A percentile compares a stretch with the other conserved stretches of the same genome.
phyloP scores from a whole-genome alignment of 92 coral and sea anemone genomes.

The Umimayanthus kanabou region DNA sequence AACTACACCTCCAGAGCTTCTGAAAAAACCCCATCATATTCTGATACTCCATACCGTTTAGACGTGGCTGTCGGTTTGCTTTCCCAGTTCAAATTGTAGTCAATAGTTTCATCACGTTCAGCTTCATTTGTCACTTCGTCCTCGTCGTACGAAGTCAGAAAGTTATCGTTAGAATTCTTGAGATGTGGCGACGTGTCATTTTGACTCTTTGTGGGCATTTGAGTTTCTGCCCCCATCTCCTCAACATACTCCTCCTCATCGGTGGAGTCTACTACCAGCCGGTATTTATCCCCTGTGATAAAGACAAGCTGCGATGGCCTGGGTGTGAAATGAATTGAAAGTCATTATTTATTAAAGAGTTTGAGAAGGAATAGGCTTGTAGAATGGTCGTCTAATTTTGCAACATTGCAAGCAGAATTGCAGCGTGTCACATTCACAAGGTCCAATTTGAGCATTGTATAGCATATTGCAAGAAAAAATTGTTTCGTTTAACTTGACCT shows the following conservation, averaged over 20 bases:
- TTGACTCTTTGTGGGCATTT: not conserved
- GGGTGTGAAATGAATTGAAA: not conserved
- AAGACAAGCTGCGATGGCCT: slow-evolving; percentile 70
- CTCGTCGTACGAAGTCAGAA: slow-evolving; percentile 64
- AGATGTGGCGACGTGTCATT: not conserved
- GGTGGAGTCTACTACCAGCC: slow-evolving; percentile 66
- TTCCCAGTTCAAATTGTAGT: slow-evolving; percentile 72
- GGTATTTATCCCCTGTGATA: slow-evolving; percentile 64
- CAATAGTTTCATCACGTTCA: slow-evolving; percentile 94
- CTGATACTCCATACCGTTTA: not conserved
- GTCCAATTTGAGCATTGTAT: too few relatives aligned
- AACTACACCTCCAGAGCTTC: too few relatives aligned
- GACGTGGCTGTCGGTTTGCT: slow-evolving; percentile 34
- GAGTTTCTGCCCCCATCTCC: slow-evolving; percentile 10
- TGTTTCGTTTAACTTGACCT: too few relatives aligned
- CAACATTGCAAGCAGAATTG: too few relatives aligned
- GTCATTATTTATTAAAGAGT: not conserved
- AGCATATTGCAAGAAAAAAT: too few relatives aligned
- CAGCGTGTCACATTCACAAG: too few relatives aligned
- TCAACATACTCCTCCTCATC: slow-evolving; percentile 53
- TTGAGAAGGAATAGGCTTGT: too few relatives aligned
- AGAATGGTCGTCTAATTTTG: too few relatives aligned
- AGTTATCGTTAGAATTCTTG: slow-evolving; percentile 47
- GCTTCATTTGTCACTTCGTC: slow-evolving; percentile 68
- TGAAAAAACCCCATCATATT: not conserved